Base-by-base conservation (phyloP, 2,888 invertebrate species). In the Trileptium ribeirensis region DNA sequence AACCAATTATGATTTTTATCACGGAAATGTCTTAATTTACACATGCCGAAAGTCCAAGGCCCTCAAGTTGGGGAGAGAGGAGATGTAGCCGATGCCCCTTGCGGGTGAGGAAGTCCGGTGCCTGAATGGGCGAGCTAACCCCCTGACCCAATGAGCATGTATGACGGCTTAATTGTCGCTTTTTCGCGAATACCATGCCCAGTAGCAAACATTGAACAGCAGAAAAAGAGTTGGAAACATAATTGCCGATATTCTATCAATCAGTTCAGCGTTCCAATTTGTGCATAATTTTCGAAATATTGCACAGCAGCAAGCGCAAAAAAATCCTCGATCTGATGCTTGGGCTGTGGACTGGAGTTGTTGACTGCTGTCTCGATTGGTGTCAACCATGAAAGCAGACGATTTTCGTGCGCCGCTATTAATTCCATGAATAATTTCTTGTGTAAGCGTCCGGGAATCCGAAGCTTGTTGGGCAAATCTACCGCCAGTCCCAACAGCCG, bases 211-310 rank as follows among this genome's bases (percentile, higher is more conserved):
- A 83, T 88, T 88, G 82, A 88, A 88, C 70, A 88, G 83, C 24
- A 87, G 86, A 81, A 88, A 88, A 38, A 84, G 83, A 8, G 86
- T 85, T 29, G 88, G 88, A 78, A 88, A 88, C 39, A 85, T 83
- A 67, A 87, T 84, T 15, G 84, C 83, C 51, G 86, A 86, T 19
- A 86, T 80, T 64, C 83, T 84, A 79, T 87, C 87, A 75, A 87
- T 86, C 70, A 84, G 85, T 77, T 87, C 86, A n/a, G 87, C 78
- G 29, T 37, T 80, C n/a, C 36, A 1, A n/a, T 29, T n/a, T 2
- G 8, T 64, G 33, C 70, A 64, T 2, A 3, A n/a, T 29, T 34
- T 1, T 1, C 33, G 77, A 67, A 31, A 8, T 19, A 31, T 19
- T 51, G 51, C 51, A 51, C 51, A 15, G 8, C 8, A 51, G 8